Evolutionary conservation across 2,113 vertebrate species (phyloP), one percentile per base, ranked within the genome.

Genomic region (Riparia riparia): DNA sequence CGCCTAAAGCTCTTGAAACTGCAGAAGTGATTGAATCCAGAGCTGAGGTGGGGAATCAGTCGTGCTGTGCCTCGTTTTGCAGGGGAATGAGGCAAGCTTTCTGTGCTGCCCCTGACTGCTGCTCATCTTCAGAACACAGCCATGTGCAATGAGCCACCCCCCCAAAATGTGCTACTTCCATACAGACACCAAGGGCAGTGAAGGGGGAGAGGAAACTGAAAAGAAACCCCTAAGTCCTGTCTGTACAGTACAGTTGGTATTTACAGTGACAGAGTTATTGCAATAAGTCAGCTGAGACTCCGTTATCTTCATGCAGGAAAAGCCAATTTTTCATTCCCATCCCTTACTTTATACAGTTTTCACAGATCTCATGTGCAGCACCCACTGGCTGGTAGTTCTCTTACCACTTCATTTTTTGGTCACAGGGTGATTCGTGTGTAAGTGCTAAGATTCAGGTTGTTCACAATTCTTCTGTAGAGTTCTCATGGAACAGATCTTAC

Each of bases 121-220:
- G n/a, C 44, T 51, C 24, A 2, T 10, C 34, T 70, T 17, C 54
- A 39, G 71, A 15, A 5, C 31, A 41, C 22, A 56, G n/a, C 6
- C 6, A 3, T 0, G 1, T 18, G 57, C 76, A n/a, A 3, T 28
- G 17, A 86, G 6, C 54, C 44, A 3, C 66, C 26, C 72, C 31
- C 45, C 32, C n/a, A 6, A 39, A 34, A 16, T 5, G 39, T 15
- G 16, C 7, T 7, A 2, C 53, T 56, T 41, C 2, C 51, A 45
- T 34, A 44, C 34, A 39, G 26, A 1, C 2, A 19, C 8, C 4
- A 44, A 58, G 17, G 41, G 45, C 49, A 54, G 21, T 28, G 13
- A 25, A 53, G 25, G 57, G 17, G 10, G 7, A 11, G 50, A 50
- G 13, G 2, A 56, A 42, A 26, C 14, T 44, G 8, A 49, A 73